Conservation (phyloP, 2,797 vertebrate species). For the Typhlichthys eigenmanni region DNA sequence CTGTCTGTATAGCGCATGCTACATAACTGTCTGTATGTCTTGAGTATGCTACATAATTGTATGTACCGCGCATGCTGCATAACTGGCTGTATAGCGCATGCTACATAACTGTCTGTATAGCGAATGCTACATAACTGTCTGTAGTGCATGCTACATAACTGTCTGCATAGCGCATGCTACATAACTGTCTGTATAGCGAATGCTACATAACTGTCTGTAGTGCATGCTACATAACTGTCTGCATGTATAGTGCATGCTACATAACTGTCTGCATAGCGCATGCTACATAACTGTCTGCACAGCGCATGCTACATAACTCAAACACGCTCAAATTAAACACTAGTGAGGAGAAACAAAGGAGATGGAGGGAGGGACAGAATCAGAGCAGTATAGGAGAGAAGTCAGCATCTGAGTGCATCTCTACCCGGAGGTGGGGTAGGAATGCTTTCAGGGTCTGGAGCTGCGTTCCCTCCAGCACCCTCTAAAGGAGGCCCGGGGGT, state of each 20-base stretch:
- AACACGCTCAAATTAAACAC: background rate
- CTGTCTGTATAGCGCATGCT: too few relatives aligned
- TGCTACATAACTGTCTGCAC: constrained; percentile 3
- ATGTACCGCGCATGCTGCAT: constrained; percentile 8
- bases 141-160: constrained; percentile 2
- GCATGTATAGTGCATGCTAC: constrained; percentile 3
- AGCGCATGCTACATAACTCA: background rate
- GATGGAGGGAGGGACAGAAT: constrained; percentile 22
- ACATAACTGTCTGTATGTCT: background rate
- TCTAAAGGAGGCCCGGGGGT: constrained; percentile 68
- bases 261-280: constrained; percentile 6
- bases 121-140: constrained; percentile 2
- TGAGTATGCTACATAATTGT: constrained; percentile 1
- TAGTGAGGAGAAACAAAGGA: constrained; percentile 20
- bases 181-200: constrained; percentile 1
- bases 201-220: constrained; percentile 5
- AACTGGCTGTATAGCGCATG: constrained; percentile 4
- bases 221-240: background rate
- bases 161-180: background rate
- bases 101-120: constrained; percentile 4
- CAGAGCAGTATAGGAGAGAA: constrained; percentile 39
- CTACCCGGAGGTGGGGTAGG: constrained; percentile 63
- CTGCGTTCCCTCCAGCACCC: constrained; percentile 60
- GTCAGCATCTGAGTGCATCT: constrained; percentile 58
- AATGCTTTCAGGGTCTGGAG: constrained; percentile 76